A percentile compares a stretch with the other conserved stretches of the same genome.
Conservation (phyloP, 37 sponge, comb jelly and placozoan genomes). For the Cliona cf. orientalis region DNA sequence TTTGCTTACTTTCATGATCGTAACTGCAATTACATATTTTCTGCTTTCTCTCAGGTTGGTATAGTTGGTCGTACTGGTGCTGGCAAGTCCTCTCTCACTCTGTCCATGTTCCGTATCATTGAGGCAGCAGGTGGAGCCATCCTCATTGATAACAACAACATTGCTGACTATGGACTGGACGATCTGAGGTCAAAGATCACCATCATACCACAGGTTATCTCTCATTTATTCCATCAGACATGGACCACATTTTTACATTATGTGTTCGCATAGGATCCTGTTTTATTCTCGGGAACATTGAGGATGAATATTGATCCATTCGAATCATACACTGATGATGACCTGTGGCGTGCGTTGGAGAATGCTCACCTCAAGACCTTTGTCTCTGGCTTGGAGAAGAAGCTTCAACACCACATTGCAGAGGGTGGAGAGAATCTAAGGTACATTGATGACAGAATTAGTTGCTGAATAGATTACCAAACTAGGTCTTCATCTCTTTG, state of each 20-base stretch:
- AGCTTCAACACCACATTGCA: constrained; percentile 65
- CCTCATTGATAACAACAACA: constrained; percentile 74
- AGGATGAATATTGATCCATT: constrained; percentile 93
- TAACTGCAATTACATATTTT: too few relatives aligned
- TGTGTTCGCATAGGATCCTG: constrained; percentile 72
- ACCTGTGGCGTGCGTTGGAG: constrained; percentile 87
- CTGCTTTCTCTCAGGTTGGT: too few relatives aligned
- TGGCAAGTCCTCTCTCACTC: constrained; percentile 95
- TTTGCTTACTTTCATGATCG: neutral
- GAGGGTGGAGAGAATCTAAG: constrained; percentile 97
- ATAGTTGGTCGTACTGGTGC: constrained; percentile 99
- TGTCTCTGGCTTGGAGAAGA: constrained; percentile 62
- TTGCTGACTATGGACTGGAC: constrained; percentile 81
- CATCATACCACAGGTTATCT: constrained; percentile 92
- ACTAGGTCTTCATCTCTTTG: neutral
- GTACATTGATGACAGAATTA: too few relatives aligned
- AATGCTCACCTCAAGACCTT: constrained; percentile 80
- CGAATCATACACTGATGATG: constrained; percentile 71
- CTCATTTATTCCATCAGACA: neutral
- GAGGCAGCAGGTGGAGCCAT: constrained; percentile 87
- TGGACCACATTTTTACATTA: neutral
- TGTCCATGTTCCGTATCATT: constrained; percentile 95
- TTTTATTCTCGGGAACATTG: constrained; percentile 91
- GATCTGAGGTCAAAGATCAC: constrained; percentile 89
- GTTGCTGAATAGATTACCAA: too few relatives aligned